Evolutionary conservation across 2,797 vertebrate genomes (phyloP).

Genomic region (Lepilemur ruficaudatus): DNA sequence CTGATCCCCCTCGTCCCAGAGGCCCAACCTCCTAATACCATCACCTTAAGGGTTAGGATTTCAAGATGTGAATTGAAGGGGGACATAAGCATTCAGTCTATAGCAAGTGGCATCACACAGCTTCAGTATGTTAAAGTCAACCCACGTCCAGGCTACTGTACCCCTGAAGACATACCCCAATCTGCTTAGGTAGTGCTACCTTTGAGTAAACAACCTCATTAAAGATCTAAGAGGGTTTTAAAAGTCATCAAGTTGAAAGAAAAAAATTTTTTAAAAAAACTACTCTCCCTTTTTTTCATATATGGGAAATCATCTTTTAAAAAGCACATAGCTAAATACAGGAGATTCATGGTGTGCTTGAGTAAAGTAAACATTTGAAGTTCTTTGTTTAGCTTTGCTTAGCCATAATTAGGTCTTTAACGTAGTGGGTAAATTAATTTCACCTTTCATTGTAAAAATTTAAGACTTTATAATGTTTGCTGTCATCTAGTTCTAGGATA

Average conservation of each 20-base stretch:
- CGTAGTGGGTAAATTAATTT: neutral
- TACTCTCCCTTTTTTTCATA: neutral
- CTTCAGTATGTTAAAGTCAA: neutral
- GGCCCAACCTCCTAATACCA: neutral
- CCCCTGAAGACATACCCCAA: neutral
- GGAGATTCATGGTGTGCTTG: neutral
- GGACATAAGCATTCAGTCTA: neutral
- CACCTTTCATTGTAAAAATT: neutral
- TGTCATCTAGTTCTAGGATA: neutral
- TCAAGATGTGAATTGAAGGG: neutral
- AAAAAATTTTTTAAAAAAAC: neutral
- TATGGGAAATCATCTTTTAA: neutral
- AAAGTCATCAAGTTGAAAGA: neutral
- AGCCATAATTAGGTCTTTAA: neutral
- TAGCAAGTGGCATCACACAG: neutral
- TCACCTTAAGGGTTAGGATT: neutral
- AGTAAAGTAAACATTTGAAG: neutral
- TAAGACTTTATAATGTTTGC: neutral
- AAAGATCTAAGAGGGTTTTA: neutral
- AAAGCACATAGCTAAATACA: neutral
- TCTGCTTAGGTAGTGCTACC: neutral
- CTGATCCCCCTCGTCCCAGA: neutral
- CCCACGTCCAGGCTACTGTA: neutral
- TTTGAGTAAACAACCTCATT: neutral
- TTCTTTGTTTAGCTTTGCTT: neutral